Evolutionary conservation across 2,888 invertebrate genomes (phyloP).

Genomic region (Fragum fragum): DNA sequence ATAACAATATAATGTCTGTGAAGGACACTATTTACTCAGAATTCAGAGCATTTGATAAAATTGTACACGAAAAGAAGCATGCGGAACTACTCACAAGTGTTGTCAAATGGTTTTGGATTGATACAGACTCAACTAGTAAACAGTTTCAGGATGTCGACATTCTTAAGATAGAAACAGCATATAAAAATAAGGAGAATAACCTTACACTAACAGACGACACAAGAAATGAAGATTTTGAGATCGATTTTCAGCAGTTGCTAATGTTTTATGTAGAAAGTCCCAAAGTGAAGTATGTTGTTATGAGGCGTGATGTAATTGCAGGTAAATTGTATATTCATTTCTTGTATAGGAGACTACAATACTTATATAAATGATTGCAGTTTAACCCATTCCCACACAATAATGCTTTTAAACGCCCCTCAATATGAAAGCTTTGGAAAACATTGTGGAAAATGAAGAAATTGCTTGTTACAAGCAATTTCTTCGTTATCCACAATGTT

Average conservation of each 20-base stretch:
- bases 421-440: no score
- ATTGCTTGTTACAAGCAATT: no score
- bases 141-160: conserved; percentile 51
- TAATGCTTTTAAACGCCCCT: no score
- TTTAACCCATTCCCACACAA: no score
- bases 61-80: conserved; percentile 32
- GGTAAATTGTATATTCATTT: no score
- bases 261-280: conserved; percentile 55
- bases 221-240: conserved; percentile 44
- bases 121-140: conserved; percentile 28
- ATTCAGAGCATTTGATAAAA: conserved; percentile 25
- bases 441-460: no score
- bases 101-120: conserved; percentile 58
- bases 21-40: conserved; percentile 2
- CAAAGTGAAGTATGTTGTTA: conserved; percentile 43
- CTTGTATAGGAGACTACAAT: no score
- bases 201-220: conserved; percentile 41
- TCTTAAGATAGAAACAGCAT: conserved; percentile 64
- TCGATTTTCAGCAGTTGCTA: conserved; percentile 62
- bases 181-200: conserved; percentile 42
- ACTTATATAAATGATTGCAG: no score
- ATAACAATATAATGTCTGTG: conserved; percentile 29
- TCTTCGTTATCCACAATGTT: no score
- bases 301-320: conserved; percentile 59
- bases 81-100: conserved; percentile 45